Conservation (phyloP, 2,113 vertebrate species). For the Craseonycteris thonglongyai region DNA sequence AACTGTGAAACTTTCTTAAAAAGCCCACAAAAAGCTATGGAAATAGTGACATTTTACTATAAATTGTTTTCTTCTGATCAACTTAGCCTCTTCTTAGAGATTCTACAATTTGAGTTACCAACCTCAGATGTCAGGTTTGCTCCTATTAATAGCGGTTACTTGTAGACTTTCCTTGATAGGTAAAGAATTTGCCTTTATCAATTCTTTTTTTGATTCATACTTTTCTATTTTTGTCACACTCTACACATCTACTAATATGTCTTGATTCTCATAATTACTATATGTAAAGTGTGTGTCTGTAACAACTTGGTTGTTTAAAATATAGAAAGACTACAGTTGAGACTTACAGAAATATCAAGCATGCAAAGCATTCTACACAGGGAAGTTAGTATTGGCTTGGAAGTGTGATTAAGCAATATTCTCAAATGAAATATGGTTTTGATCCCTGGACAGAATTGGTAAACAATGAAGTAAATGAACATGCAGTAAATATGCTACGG, state of each 20-base stretch:
- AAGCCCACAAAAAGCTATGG: background rate
- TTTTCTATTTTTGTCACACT: background rate
- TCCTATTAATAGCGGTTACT: background rate
- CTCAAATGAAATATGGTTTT: conserved; percentile 42
- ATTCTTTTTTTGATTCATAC: background rate
- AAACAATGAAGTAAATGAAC: conserved; percentile 62
- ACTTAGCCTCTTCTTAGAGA: conserved; percentile 25
- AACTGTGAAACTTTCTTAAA: background rate
- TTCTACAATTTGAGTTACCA: background rate
- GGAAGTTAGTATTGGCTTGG: background rate
- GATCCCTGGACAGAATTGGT: background rate
- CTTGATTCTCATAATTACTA: background rate
- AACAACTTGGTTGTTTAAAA: conserved; percentile 4
- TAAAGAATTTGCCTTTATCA: background rate
- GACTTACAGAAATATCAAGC: conserved; percentile 33
- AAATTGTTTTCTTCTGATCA: conserved; percentile 29
- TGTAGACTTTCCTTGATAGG: background rate
- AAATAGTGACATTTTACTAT: conserved; percentile 26
- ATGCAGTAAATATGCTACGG: conserved; percentile 33
- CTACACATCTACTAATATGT: background rate
- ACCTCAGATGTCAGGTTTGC: conserved; percentile 1
- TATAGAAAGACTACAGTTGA: background rate
- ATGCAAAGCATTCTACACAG: background rate
- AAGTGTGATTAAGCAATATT: background rate
- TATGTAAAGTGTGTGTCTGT: background rate